Conservation (phyloP, 2,113 vertebrate genomes). For the Rissa tridactyla region DNA sequence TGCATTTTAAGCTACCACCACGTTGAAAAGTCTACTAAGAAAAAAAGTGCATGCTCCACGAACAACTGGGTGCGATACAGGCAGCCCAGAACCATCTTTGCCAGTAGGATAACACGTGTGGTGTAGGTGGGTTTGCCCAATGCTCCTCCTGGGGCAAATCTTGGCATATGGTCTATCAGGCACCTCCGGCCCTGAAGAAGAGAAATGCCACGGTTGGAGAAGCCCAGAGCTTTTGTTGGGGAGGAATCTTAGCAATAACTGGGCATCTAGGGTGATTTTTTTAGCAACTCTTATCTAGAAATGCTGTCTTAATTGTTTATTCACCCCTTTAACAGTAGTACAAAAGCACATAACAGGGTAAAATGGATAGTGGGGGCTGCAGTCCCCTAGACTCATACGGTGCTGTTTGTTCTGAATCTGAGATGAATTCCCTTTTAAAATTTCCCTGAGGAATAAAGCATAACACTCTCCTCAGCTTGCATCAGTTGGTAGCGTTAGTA, state of each 20-base stretch:
- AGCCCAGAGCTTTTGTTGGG: background rate
- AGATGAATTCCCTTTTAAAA: background rate
- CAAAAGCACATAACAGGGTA: background rate
- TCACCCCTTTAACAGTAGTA: background rate
- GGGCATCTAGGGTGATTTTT: background rate
- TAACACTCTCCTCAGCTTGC: background rate
- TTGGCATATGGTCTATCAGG: background rate
- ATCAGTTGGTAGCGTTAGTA: background rate
- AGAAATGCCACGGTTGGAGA: background rate
- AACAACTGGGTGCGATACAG: background rate
- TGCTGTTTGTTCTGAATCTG: background rate
- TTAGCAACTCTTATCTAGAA: background rate
- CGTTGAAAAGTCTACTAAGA: background rate
- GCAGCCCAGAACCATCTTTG: background rate
- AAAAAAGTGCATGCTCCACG: background rate
- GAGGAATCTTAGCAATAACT: background rate
- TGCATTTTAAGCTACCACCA: background rate
- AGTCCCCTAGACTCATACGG: background rate
- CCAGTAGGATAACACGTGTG: background rate
- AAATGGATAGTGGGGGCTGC: background rate
- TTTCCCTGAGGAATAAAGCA: background rate
- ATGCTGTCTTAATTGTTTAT: background rate
- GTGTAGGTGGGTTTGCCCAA: background rate
- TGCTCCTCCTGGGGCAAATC: background rate
- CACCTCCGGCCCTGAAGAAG: background rate